Evolutionary conservation across 2,888 invertebrate genomes (phyloP).

Genomic region (Cynaeus angustus): DNA sequence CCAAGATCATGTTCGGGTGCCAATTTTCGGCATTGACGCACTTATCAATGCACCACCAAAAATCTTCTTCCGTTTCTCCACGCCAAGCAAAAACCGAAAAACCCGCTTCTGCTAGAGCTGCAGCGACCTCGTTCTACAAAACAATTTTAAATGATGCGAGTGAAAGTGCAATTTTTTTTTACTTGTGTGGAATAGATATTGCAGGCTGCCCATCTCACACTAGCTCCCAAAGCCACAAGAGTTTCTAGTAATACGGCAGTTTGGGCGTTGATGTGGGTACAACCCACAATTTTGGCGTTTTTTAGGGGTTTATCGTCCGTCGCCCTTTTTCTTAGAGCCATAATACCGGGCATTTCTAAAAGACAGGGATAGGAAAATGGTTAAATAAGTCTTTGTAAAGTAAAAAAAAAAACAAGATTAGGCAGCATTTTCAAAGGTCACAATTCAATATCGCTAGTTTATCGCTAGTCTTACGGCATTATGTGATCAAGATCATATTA

Average conservation of each 20-base stretch:
- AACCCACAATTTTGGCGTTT: conserved; percentile 95
- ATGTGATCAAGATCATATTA: too few relatives aligned
- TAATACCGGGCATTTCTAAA: conserved; percentile 97
- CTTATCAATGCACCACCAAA: conserved; percentile 99
- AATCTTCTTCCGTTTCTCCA: conserved; percentile 97
- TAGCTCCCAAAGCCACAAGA: conserved; percentile 89
- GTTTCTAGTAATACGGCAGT: conserved; percentile 97
- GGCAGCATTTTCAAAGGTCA: too few relatives aligned
- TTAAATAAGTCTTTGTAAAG: too few relatives aligned
- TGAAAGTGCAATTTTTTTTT: conserved; percentile 48
- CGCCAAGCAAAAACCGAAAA: conserved; percentile 97
- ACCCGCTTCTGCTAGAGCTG: conserved; percentile 93
- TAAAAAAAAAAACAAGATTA: too few relatives aligned
- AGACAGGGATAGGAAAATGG: too few relatives aligned
- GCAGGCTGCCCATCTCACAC: conserved; percentile 97
- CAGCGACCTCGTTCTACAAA: conserved; percentile 94
- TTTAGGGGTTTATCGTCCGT: conserved; percentile 95
- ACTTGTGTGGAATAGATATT: conserved; percentile 98
- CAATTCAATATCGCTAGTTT: too few relatives aligned
- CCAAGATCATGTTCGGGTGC: conserved; percentile 98
- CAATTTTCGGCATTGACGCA: conserved; percentile 93
- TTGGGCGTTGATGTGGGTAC: conserved; percentile 99
- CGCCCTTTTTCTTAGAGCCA: conserved; percentile 93
- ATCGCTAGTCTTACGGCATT: too few relatives aligned
- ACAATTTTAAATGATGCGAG: conserved; percentile 3